phyloP scores from a whole-genome alignment of 2,888 invertebrate species.

The Amphipoea lucens region DNA sequence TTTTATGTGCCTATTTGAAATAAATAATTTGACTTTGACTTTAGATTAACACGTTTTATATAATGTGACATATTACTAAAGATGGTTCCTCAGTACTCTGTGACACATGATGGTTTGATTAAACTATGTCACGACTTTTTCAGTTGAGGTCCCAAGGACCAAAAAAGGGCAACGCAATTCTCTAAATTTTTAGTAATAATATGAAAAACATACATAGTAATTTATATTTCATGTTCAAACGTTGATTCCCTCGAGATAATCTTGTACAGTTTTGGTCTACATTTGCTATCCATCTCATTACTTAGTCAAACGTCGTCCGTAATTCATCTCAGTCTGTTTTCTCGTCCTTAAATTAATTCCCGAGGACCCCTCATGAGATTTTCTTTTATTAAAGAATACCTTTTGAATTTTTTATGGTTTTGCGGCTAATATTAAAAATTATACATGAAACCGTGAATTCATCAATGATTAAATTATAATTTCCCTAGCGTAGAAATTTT shows the following conservation, averaged over 20 bases:
- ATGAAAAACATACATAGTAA: not conserved
- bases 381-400: constrained; percentile 43
- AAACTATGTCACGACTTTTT: not conserved
- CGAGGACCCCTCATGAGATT: constrained; percentile 49
- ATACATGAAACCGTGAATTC: not conserved
- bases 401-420: constrained; percentile 28
- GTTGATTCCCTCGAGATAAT: constrained; percentile 43
- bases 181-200: no score
- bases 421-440: constrained; percentile 13
- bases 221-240: constrained; percentile 28
- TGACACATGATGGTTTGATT: not conserved
- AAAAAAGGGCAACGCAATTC: not conserved
- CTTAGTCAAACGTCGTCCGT: constrained; percentile 50
- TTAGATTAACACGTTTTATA: not conserved
- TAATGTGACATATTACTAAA: not conserved
- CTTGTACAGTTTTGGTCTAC: constrained; percentile 38
- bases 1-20: no score
- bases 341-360: constrained; percentile 54
- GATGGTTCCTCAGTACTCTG: not conserved
- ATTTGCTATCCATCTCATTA: constrained; percentile 58
- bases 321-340: constrained; percentile 54
- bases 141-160: not conserved
- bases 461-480: not conserved
- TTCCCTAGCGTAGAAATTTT: no score
- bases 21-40: no score